A percentile compares a stretch with the other conserved stretches of the same genome.
These are phyloP conservation scores for Paramisgurnus dabryanus DNA, from an alignment of 2,113 vertebrate genomes.

Conservation along the genomic window DNA sequence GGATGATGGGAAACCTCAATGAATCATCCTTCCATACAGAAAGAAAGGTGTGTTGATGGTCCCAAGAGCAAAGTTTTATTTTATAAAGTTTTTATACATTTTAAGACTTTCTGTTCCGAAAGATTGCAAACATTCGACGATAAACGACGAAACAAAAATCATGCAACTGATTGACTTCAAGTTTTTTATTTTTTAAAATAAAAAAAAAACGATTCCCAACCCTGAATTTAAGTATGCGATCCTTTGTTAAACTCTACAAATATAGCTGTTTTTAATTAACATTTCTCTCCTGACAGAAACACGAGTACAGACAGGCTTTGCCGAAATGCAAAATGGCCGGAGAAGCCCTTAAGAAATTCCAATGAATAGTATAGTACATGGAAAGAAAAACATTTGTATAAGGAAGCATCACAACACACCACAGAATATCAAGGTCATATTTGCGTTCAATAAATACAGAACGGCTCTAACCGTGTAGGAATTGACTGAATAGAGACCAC, in stretches of 20 bases:
- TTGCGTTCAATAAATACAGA: constrained; percentile 44
- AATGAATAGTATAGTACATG: constrained; percentile 4
- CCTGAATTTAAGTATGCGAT: background rate
- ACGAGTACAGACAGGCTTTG: background rate
- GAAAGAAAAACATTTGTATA: constrained; percentile 18
- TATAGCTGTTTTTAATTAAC: background rate
- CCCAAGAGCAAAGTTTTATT: background rate
- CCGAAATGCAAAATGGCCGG: background rate
- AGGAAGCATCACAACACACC: constrained; percentile 4
- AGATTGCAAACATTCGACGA: too few species aligned
- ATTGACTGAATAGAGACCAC: background rate
- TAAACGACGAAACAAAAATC: too few species aligned
- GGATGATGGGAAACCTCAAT: background rate
- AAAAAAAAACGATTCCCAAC: constrained; percentile 8
- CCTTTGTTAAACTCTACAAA: background rate
- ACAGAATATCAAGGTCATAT: constrained; percentile 41
- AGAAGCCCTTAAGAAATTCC: constrained; percentile 13
- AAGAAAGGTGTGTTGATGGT: too few species aligned
- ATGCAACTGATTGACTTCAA: background rate
- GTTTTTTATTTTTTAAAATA: too few species aligned
- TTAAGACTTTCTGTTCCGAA: too few species aligned
- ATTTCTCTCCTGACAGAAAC: constrained; percentile 2
- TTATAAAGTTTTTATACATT: background rate
- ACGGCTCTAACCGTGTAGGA: background rate
- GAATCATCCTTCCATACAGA: background rate